These are phyloP conservation scores for Hemistola chrysoprasaria DNA, from an alignment of 2,888 invertebrate genomes.

Conservation along the genomic window DNA sequence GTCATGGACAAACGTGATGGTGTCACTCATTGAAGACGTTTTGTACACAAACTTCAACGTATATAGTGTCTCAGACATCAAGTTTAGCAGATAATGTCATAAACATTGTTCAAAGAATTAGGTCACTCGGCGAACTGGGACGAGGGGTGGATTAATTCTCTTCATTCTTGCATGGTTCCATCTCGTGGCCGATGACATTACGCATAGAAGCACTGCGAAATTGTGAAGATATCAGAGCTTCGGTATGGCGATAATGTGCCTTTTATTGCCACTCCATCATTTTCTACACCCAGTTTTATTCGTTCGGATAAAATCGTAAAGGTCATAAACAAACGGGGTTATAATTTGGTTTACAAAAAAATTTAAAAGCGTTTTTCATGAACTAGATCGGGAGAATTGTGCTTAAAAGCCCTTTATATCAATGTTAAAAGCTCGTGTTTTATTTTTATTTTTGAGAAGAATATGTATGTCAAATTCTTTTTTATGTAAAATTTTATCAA, in stretches of 20 bases:
- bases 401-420: too few relatives aligned
- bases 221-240: constrained; percentile 46
- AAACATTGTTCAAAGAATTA: constrained; percentile 36
- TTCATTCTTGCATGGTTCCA: constrained; percentile 37
- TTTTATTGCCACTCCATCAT: constrained; percentile 58
- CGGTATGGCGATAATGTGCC: constrained; percentile 41
- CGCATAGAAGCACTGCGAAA: constrained; percentile 55
- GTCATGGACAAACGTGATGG: constrained; percentile 8
- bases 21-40: constrained; percentile 1
- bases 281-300: constrained; percentile 34
- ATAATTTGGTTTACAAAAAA: constrained; percentile 16
- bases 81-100: constrained; percentile 23
- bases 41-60: constrained; percentile 12
- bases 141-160: constrained; percentile 40
- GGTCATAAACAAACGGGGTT: constrained; percentile 17
- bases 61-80: constrained; percentile 7
- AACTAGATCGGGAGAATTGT: too few relatives aligned
- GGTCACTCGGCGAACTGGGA: constrained; percentile 41
- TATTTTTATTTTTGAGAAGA: too few relatives aligned
- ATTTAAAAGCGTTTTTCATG: constrained; percentile 11
- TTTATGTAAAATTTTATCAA: too few relatives aligned
- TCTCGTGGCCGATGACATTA: constrained; percentile 39
- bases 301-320: constrained; percentile 8
- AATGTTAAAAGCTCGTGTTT: too few relatives aligned
- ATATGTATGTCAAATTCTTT: too few relatives aligned